These are phyloP conservation scores for Graptemys geographica DNA, from an alignment of 2,797 vertebrate genomes.

Conservation along the genomic window DNA sequence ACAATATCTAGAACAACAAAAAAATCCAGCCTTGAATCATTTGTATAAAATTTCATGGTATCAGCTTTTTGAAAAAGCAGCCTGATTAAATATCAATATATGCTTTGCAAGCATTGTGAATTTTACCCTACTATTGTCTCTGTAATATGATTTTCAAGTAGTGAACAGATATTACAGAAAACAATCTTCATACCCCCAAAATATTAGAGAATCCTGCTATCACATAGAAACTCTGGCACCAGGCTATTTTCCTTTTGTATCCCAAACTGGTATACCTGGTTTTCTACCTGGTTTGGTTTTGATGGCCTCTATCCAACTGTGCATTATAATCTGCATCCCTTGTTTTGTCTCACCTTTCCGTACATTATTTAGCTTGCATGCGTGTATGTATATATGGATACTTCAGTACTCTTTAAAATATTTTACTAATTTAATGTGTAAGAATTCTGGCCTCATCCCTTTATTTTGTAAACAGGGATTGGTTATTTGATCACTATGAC, in stretches of 20 bases:
- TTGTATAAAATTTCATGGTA: constrained; percentile 58
- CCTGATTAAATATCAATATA: constrained; percentile 72
- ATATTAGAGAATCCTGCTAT: not conserved
- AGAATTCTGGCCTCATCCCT: constrained; percentile 36
- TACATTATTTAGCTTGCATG: not conserved
- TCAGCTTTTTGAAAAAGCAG: constrained; percentile 62
- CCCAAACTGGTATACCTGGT: constrained; percentile 8
- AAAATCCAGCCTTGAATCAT: constrained; percentile 37
- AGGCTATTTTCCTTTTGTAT: constrained; percentile 29
- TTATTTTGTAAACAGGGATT: constrained; percentile 30
- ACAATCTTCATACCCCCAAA: constrained; percentile 40
- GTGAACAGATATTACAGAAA: constrained; percentile 54
- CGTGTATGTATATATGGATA: not conserved
- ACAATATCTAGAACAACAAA: constrained; percentile 35
- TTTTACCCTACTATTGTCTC: constrained; percentile 48
- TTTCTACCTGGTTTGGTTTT: constrained; percentile 48
- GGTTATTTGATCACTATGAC: not conserved
- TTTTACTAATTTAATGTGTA: not conserved
- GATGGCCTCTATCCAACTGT: constrained; percentile 45
- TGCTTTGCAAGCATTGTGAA: constrained; percentile 66
- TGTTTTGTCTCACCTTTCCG: constrained; percentile 46
- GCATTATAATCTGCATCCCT: constrained; percentile 29
- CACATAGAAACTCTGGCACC: constrained; percentile 27
- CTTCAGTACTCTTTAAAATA: not conserved
- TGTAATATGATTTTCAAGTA: constrained; percentile 54